Evolutionary conservation across 2,888 invertebrate species (phyloP).

Genomic region (Ectemnius lituratus): DNA sequence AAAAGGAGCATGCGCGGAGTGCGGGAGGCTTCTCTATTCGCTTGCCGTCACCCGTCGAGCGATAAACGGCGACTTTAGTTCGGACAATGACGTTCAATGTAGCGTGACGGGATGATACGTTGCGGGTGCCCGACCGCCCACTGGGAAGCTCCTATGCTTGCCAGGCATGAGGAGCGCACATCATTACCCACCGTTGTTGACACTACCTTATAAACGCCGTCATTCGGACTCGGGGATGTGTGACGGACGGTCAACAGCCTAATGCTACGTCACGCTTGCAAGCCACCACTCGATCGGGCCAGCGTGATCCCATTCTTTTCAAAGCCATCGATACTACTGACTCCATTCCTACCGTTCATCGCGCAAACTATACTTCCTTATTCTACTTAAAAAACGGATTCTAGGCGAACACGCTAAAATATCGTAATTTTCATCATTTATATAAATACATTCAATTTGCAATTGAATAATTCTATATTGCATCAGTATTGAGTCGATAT

Average conservation of each 20-base stretch:
- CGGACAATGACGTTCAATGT: conserved; percentile 74
- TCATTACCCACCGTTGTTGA: conserved; percentile 74
- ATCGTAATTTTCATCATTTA: not conserved
- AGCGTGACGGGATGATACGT: conserved; percentile 73
- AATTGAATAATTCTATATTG: no score
- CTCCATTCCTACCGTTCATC: not conserved
- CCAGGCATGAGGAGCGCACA: conserved; percentile 65
- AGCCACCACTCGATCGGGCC: conserved; percentile 56
- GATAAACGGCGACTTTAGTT: conserved; percentile 70
- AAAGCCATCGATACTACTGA: conserved; percentile 15
- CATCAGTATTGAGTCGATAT: no score
- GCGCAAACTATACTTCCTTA: not conserved
- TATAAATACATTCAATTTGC: not conserved
- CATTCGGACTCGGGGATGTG: conserved; percentile 67
- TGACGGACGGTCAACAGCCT: conserved; percentile 68
- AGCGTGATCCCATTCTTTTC: conserved; percentile 37
- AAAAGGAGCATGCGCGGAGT: conserved; percentile 18
- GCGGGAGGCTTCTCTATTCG: conserved; percentile 38
- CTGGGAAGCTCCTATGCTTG: conserved; percentile 59
- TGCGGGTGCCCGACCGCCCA: conserved; percentile 67
- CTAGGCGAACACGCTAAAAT: not conserved
- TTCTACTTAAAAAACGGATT: not conserved
- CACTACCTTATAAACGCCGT: conserved; percentile 73
- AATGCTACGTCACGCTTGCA: conserved; percentile 65
- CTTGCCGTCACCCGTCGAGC: conserved; percentile 62